These are phyloP conservation scores for Chironomus riparius DNA, from an alignment of 2,888 invertebrate genomes.

Conservation along the genomic window DNA sequence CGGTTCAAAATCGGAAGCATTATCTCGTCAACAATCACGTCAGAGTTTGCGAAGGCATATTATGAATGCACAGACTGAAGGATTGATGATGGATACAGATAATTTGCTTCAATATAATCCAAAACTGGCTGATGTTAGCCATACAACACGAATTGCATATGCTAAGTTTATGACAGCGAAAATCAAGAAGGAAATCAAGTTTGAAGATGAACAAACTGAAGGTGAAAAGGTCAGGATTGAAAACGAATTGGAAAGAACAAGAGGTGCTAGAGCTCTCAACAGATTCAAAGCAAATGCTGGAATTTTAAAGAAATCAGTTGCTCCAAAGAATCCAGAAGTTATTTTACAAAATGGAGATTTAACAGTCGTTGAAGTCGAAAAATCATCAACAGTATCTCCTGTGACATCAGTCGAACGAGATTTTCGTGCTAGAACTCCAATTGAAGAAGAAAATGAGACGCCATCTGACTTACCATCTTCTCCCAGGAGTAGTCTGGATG, in stretches of 20 bases:
- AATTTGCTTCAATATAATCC: constrained; percentile 73
- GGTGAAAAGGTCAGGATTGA: constrained; percentile 30
- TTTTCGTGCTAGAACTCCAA: constrained; percentile 50
- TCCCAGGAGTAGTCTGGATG: constrained; percentile 14
- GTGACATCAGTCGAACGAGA: constrained; percentile 30
- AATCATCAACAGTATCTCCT: background rate
- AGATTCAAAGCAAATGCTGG: constrained; percentile 21
- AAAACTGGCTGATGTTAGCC: constrained; percentile 62
- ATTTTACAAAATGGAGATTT: no score
- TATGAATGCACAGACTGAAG: constrained; percentile 51
- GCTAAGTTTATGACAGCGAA: constrained; percentile 79
- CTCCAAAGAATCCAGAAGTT: constrained; percentile 10
- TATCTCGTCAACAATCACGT: constrained; percentile 49
- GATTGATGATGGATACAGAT: constrained; percentile 61
- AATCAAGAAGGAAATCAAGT: constrained; percentile 49
- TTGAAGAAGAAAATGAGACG: constrained; percentile 47
- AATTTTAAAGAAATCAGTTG: constrained; percentile 8
- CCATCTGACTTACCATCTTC: background rate
- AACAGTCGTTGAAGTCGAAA: constrained; percentile 29
- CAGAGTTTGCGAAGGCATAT: constrained; percentile 65
- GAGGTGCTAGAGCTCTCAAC: background rate
- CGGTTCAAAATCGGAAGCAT: constrained; percentile 62
- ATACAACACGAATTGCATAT: constrained; percentile 72
- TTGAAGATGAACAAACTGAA: constrained; percentile 31
- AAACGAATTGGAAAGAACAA: constrained; percentile 24